Evolutionary conservation across 2,888 invertebrate species (phyloP), one percentile per base, ranked within the genome.

Genomic region (Eupithecia inturbata): DNA sequence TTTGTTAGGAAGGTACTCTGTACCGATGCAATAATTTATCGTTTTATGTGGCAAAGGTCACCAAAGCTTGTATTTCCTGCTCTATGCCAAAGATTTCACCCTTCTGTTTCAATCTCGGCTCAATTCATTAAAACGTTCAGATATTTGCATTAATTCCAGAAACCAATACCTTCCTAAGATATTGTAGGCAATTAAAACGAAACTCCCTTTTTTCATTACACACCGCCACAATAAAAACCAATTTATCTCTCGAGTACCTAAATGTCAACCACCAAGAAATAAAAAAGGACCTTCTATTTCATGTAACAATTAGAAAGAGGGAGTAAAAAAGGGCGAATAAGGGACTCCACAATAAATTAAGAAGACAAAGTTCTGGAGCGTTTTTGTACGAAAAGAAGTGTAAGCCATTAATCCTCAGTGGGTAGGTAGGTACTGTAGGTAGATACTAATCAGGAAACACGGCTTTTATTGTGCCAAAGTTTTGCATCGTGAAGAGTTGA

Each of bases 221-320:
- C 73, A 75, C 73, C 49, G 63, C 75, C 71, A 75, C 74, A 77
- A 74, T 79, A 78, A 77, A 78, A 78, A 68, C 74, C 77, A 76
- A 80, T 79, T 80, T 80, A 80, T 80, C 78, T 79, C 70, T 69
- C 71, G 71, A 77, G 84, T 82, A 83, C 82, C 84, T 82, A 83
- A 84, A 83, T 83, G 86, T 87, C 87, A 87, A 85, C 85, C 84
- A 84, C 84, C 83, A 82, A 80, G 78, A 81, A 82, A 84, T 84
- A 83, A 86, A 85, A 85, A 86, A 84, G 78, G 77, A 79, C 81
- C 79, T 83, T 82, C 84, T 82, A 73, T 82, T 85, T 86, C 86
- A 82, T 87, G 89, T 88, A 84, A 89, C 88, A 89, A 88, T 89
- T 89, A 90, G 87, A 85, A 81, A 81, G 80, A 78, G 82, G 77